phyloP scores from a whole-genome alignment of 2,797 vertebrate genomes.

The Acrocephalus scirpaceus region DNA sequence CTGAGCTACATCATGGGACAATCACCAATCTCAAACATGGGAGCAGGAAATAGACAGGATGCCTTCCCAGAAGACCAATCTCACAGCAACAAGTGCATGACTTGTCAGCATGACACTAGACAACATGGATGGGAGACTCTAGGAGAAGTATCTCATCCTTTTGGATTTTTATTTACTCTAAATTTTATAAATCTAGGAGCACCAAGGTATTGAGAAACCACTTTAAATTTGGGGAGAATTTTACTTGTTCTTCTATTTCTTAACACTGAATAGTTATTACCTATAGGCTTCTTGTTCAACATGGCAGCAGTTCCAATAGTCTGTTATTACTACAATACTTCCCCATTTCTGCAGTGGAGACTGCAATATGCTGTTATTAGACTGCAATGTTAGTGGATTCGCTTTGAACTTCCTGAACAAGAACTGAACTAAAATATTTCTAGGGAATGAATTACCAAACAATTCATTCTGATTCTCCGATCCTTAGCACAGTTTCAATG shows the following conservation, averaged over 20 bases:
- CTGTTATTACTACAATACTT: not conserved
- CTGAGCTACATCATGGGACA: not conserved
- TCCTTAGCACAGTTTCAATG: not conserved
- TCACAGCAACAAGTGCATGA: not conserved
- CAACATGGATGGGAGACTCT: not conserved
- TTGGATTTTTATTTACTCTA: not conserved
- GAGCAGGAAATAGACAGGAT: not conserved
- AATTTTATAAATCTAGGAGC: not conserved
- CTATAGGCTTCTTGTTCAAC: not conserved
- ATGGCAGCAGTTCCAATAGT: not conserved
- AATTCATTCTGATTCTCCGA: not conserved
- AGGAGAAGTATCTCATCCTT: not conserved
- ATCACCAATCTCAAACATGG: not conserved
- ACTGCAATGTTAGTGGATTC: not conserved
- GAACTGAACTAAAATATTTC: not conserved
- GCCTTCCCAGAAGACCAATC: not conserved
- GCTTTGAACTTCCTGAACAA: not conserved
- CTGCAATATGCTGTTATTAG: not conserved
- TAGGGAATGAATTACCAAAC: not conserved
- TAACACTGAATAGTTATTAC: not conserved
- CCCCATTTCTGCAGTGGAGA: not conserved
- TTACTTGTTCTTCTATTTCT: not conserved
- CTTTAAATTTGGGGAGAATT: not conserved
- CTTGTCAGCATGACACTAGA: not conserved
- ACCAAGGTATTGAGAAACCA: not conserved